Percentiles rank a stretch among this genome's conserved stretches.
These are phyloP conservation scores for Himalopsyche kuldschensis DNA, from an alignment of 2,888 invertebrate genomes.

Conservation along the genomic window DNA sequence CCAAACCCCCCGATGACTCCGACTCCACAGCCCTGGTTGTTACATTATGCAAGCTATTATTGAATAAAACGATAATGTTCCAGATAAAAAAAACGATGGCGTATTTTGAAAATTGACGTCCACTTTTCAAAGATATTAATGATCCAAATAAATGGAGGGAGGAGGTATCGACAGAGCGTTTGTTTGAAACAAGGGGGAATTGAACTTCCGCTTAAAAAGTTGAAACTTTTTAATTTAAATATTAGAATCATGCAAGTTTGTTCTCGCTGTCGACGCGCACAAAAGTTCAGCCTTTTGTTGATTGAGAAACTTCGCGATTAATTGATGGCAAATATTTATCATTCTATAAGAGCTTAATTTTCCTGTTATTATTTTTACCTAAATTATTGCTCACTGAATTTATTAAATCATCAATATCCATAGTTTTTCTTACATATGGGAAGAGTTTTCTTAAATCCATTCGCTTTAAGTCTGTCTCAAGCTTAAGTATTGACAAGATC, in stretches of 20 bases:
- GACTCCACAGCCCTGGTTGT: too few species aligned
- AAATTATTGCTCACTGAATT: too few species aligned
- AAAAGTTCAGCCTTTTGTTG: conserved; percentile 7
- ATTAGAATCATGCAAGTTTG: conserved; percentile 28
- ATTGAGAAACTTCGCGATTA: not conserved
- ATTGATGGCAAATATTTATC: not conserved
- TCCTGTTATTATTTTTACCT: too few species aligned
- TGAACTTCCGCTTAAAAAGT: not conserved
- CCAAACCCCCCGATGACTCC: too few species aligned
- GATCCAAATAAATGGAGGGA: conserved; percentile 27
- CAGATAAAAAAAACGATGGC: not conserved
- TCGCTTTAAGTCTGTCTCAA: too few species aligned
- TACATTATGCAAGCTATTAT: too few species aligned
- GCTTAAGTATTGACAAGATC: too few species aligned
- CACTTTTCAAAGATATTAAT: conserved; percentile 28
- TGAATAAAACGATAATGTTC: too few species aligned
- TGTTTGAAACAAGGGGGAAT: not conserved
- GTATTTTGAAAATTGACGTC: not conserved
- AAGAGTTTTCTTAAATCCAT: too few species aligned
- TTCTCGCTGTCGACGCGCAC: not conserved
- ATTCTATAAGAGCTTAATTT: not conserved
- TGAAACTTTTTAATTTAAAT: conserved; percentile 28
- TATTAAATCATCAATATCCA: too few species aligned
- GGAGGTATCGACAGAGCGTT: not conserved
- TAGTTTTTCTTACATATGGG: too few species aligned